Percentiles rank a stretch among this genome's conserved stretches.
Conservation (phyloP, 2,797 vertebrate genomes). For the Hydrophis major region DNA sequence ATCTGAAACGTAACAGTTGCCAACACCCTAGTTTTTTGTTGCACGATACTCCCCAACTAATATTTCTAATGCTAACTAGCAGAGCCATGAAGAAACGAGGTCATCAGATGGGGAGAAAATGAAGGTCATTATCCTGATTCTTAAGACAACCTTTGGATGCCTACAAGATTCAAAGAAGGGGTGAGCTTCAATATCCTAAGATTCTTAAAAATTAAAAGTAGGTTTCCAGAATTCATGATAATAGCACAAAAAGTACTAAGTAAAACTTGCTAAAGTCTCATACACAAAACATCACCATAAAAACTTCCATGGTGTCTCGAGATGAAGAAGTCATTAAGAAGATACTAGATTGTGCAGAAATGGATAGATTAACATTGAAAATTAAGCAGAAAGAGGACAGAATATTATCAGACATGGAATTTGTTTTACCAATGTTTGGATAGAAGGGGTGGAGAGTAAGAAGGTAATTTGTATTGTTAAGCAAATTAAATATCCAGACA, state of each 20-base stretch:
- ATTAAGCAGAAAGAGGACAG: background rate
- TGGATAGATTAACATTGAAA: no score
- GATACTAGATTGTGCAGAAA: no score
- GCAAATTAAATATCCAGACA: no score
- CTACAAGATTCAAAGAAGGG: background rate
- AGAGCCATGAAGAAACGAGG: background rate
- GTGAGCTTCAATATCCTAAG: background rate
- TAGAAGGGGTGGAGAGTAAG: no score
- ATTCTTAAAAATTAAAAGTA: background rate
- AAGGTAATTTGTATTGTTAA: no score
- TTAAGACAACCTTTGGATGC: background rate
- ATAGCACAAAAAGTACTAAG: no score
- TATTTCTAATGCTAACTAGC: background rate
- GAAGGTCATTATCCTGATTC: background rate
- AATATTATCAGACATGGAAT: no score
- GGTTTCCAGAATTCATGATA: background rate
- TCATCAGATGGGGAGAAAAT: background rate
- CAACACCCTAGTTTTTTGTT: background rate
- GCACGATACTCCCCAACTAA: background rate
- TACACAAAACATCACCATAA: background rate
- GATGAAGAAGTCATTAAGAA: no score
- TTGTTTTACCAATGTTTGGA: no score
- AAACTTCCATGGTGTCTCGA: background rate
- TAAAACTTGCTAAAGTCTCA: background rate
- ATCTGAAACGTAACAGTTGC: background rate